Evolutionary conservation across 2,797 vertebrate genomes (phyloP).

Genomic region (Sebastes alutus): DNA sequence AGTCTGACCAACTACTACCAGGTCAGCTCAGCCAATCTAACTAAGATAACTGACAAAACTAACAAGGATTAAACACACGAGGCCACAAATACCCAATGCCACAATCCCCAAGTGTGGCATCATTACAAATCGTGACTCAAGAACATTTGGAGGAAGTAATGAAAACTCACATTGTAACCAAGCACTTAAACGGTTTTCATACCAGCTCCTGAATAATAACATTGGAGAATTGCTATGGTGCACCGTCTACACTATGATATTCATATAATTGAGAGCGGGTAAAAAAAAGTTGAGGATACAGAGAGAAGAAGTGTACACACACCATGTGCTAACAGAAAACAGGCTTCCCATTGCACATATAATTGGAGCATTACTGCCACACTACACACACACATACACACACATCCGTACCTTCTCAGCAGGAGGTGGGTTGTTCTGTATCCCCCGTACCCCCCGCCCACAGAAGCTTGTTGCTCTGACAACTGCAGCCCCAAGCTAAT

Average conservation of each 20-base stretch:
- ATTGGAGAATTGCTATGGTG: background rate
- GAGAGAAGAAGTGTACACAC: conserved; percentile 14
- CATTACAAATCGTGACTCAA: background rate
- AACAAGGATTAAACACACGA: conserved; percentile 25
- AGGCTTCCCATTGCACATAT: conserved; percentile 66
- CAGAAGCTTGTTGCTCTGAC: conserved; percentile 81
- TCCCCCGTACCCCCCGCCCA: conserved; percentile 56
- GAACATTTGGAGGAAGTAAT: background rate
- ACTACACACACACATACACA: conserved; percentile 23
- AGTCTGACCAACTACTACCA: conserved; percentile 51
- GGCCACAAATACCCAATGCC: conserved; percentile 9
- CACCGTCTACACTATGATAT: background rate
- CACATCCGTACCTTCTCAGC: conserved; percentile 51
- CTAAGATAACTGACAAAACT: conserved; percentile 41
- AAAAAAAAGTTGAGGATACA: conserved; percentile 35
- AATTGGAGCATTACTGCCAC: conserved; percentile 69
- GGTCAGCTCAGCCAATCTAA: conserved; percentile 45
- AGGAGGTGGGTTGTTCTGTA: conserved; percentile 74
- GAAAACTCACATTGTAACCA: background rate
- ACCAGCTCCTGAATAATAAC: background rate
- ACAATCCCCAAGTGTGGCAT: background rate
- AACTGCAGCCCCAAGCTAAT: conserved; percentile 82
- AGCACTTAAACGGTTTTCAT: background rate
- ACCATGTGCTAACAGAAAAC: conserved; percentile 44
- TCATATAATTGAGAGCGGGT: conserved; percentile 17